Evolutionary conservation across 2,888 invertebrate species (phyloP).

Genomic region (Incurvaria masculella): DNA sequence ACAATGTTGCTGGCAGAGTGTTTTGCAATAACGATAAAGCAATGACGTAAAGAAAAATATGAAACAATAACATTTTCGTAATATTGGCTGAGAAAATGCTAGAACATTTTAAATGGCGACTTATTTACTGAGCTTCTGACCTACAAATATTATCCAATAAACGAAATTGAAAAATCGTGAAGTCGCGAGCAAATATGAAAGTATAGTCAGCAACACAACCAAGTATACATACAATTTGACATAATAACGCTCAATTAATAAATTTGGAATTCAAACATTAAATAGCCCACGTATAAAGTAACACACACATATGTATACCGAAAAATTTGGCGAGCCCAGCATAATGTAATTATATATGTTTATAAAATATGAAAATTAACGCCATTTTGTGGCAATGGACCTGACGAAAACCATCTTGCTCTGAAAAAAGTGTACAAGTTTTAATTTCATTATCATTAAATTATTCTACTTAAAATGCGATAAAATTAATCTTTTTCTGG

Average conservation of each 20-base stretch:
- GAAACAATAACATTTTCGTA: neutral
- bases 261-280: constrained; percentile 2
- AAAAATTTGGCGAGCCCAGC: neutral
- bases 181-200: neutral
- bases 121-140: neutral
- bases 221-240: too few relatives aligned
- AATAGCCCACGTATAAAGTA: constrained; percentile 13
- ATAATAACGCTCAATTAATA: constrained; percentile 6
- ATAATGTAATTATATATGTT: neutral
- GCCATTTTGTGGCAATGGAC: too few relatives aligned
- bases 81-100: neutral
- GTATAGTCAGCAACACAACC: neutral
- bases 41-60: neutral
- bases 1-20: too few relatives aligned
- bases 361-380: too few relatives aligned
- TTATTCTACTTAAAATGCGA: too few relatives aligned
- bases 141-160: neutral
- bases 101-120: neutral
- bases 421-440: too few relatives aligned
- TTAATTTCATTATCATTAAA: too few relatives aligned
- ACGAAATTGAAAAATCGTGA: neutral
- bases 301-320: neutral
- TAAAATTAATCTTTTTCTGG: too few relatives aligned
- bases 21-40: too few relatives aligned
- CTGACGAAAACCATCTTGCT: too few relatives aligned